Conservation (phyloP, 2,797 vertebrate genomes). For the Hoplostethus mediterraneus region DNA sequence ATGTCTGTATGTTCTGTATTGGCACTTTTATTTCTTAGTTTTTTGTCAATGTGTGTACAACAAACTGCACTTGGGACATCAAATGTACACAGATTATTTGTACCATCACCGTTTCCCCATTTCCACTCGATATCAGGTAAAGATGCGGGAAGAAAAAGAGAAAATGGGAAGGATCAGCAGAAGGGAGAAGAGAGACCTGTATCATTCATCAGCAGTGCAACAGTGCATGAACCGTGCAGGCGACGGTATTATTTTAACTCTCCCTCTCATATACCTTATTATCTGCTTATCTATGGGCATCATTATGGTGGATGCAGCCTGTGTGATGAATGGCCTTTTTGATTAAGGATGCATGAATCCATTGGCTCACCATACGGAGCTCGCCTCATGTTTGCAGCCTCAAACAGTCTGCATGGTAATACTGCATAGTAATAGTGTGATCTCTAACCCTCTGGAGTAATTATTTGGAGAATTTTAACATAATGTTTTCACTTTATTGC, state of each 20-base stretch:
- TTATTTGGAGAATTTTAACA: constrained; percentile 30
- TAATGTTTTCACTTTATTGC: constrained; percentile 25
- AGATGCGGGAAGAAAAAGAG: neutral
- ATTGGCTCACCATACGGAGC: constrained; percentile 72
- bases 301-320: constrained; percentile 72
- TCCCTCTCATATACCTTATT: constrained; percentile 81
- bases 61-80: neutral
- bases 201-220: constrained; percentile 77
- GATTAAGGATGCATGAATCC: constrained; percentile 72
- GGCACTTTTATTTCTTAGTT: neutral
- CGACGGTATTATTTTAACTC: constrained; percentile 75
- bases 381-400: constrained; percentile 28
- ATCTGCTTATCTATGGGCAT: constrained; percentile 79
- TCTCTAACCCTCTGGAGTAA: constrained; percentile 31
- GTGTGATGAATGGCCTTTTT: constrained; percentile 78
- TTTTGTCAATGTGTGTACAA: neutral
- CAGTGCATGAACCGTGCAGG: constrained; percentile 73
- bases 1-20: neutral
- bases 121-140: constrained; percentile 7
- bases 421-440: constrained; percentile 29
- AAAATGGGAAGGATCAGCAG: constrained; percentile 41
- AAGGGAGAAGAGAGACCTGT: constrained; percentile 55
- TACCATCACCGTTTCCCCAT: constrained; percentile 1
- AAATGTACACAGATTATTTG: neutral
- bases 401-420: constrained; percentile 19